Percentiles rank a stretch among this genome's conserved stretches.
phyloP scores from a whole-genome alignment of 2,797 vertebrate species.

The Takifugu rubripes region DNA sequence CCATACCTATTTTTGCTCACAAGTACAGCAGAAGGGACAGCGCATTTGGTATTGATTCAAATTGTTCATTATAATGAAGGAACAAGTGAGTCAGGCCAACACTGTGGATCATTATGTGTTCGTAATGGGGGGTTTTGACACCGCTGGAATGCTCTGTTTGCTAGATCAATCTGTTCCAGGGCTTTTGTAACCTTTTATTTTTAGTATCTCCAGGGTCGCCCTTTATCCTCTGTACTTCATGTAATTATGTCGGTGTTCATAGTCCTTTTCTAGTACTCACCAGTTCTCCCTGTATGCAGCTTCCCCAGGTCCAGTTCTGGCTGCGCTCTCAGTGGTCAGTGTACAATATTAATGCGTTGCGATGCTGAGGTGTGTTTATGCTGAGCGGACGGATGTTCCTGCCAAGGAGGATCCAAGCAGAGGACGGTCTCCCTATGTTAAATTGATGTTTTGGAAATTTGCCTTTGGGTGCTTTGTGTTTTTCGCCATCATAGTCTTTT shows the following conservation, averaged over 20 bases:
- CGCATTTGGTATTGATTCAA: not conserved
- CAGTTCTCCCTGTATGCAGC: no score
- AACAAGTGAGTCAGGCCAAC: not conserved
- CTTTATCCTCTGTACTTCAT: not conserved
- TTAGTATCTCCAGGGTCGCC: not conserved
- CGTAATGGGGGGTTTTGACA: not conserved
- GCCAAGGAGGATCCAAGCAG: slow-evolving; percentile 40
- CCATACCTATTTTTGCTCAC: not conserved
- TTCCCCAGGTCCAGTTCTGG: slow-evolving; percentile 3
- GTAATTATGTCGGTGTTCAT: slow-evolving; percentile 10
- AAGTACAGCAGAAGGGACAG: not conserved
- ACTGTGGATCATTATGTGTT: not conserved
- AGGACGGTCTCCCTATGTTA: slow-evolving; percentile 17
- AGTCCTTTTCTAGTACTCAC: slow-evolving; percentile 6
- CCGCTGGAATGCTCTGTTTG: not conserved
- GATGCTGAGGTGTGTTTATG: slow-evolving; percentile 31
- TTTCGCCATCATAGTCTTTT: slow-evolving; percentile 14
- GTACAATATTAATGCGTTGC: slow-evolving; percentile 27
- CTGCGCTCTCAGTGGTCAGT: slow-evolving; percentile 35
- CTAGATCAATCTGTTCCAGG: no score
- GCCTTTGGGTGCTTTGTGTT: slow-evolving; percentile 6
- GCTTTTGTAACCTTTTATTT: not conserved
- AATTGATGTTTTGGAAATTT: slow-evolving; percentile 34
- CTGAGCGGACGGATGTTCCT: slow-evolving; percentile 21
- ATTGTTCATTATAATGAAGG: not conserved